Percentiles rank a stretch among this genome's conserved stretches.
These are phyloP conservation scores for Drosophila willistoni DNA, from an alignment of 1,140 invertebrate genomes.

Conservation along the genomic window DNA sequence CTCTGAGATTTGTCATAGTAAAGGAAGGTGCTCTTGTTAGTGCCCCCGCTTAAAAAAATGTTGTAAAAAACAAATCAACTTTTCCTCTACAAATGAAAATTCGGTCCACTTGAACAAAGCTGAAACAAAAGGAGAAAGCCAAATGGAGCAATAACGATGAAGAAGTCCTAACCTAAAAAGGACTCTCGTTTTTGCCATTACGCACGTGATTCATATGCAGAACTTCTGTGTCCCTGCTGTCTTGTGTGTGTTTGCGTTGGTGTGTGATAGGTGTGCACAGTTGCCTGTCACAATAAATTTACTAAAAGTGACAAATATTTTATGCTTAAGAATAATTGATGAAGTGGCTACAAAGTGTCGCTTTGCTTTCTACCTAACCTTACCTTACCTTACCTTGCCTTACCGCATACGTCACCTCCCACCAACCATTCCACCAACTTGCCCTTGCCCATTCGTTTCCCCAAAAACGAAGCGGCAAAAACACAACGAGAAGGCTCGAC, in stretches of 20 bases:
- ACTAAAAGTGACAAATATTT: conserved; percentile 82
- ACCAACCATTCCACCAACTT: too few species aligned
- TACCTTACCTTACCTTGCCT: too few species aligned
- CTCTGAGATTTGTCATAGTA: too few species aligned
- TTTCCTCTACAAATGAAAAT: conserved; percentile 42
- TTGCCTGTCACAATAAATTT: conserved; percentile 80
- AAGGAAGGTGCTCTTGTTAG: neutral
- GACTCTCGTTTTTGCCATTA: conserved; percentile 69
- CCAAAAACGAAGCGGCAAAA: conserved; percentile 1
- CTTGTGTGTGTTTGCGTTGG: conserved; percentile 15
- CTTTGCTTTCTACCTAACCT: neutral
- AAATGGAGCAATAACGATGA: conserved; percentile 32
- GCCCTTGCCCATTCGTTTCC: neutral
- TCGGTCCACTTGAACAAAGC: conserved; percentile 63
- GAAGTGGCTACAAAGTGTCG: conserved; percentile 73
- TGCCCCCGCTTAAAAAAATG: neutral
- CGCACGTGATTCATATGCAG: conserved; percentile 80
- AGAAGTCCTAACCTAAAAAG: conserved; percentile 26
- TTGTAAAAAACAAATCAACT: neutral
- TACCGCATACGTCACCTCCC: neutral
- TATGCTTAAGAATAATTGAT: conserved; percentile 83
- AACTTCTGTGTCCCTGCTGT: conserved; percentile 39
- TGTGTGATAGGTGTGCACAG: conserved; percentile 57
- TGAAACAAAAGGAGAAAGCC: conserved; percentile 5
- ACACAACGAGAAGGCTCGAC: conserved; percentile 14